phyloP scores from a whole-genome alignment of 2,797 vertebrate genomes.

The Sebastes minor region DNA sequence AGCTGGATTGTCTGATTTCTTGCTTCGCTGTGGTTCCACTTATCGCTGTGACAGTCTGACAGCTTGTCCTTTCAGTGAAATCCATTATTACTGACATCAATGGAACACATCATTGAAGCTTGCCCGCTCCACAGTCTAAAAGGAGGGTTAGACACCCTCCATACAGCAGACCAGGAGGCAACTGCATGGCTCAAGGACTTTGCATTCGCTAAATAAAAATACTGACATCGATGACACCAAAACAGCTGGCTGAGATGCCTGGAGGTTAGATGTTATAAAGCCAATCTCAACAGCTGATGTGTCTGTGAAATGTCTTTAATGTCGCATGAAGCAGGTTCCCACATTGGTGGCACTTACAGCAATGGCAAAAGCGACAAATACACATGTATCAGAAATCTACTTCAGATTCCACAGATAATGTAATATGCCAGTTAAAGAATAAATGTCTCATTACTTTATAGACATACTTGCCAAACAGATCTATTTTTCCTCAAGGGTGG shows the following conservation, averaged over 20 bases:
- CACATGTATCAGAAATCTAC: neutral
- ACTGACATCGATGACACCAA: neutral
- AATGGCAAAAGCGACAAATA: neutral
- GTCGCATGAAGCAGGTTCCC: neutral
- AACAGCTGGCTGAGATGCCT: neutral
- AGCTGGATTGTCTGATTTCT: neutral
- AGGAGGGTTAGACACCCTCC: too few relatives aligned
- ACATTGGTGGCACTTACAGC: neutral
- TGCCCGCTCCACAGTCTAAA: too few relatives aligned
- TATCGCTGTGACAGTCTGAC: slow-evolving; percentile 3
- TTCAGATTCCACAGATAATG: neutral
- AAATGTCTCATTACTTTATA: too few relatives aligned
- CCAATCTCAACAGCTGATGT: neutral
- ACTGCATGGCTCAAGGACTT: too few relatives aligned
- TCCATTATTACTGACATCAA: slow-evolving; percentile 2
- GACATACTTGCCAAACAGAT: too few relatives aligned
- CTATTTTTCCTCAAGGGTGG: too few relatives aligned
- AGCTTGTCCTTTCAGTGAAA: slow-evolving; percentile 18
- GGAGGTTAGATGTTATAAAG: neutral
- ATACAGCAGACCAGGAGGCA: too few relatives aligned
- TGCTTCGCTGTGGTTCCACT: neutral
- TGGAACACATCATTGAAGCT: too few relatives aligned
- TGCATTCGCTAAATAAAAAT: too few relatives aligned
- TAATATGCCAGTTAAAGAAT: too few relatives aligned
- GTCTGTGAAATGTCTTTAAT: neutral